These are phyloP conservation scores for Octopus sinensis DNA, from an alignment of 1,140 invertebrate genomes.

Conservation along the genomic window DNA sequence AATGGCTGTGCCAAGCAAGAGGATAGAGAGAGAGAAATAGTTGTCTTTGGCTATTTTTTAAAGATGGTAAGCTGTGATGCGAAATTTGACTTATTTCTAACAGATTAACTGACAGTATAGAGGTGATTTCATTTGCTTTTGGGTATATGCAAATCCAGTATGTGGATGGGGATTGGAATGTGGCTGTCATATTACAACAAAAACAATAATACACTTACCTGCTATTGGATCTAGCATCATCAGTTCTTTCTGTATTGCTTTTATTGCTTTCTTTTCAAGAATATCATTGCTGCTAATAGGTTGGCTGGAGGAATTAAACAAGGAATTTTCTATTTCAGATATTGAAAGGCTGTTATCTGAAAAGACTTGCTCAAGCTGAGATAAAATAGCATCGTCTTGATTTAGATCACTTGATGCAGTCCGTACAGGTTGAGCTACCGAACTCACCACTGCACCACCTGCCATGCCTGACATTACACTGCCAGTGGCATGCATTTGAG, in stretches of 20 bases:
- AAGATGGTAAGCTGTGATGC: too few relatives aligned
- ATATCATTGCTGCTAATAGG: constrained; percentile 45
- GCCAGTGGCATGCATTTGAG: constrained; percentile 9
- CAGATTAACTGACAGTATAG: too few relatives aligned
- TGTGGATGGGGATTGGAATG: too few relatives aligned
- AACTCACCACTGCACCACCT: constrained; percentile 10
- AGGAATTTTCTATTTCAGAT: constrained; percentile 19
- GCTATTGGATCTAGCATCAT: constrained; percentile 69
- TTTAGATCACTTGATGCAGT: constrained; percentile 14
- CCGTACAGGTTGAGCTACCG: not conserved
- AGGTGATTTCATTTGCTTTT: too few relatives aligned
- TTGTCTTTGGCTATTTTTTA: too few relatives aligned
- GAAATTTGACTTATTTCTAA: too few relatives aligned
- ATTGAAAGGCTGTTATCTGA: constrained; percentile 31
- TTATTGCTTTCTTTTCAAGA: constrained; percentile 80
- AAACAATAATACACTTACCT: not conserved
- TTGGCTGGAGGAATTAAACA: not conserved
- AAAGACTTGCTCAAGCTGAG: constrained; percentile 38
- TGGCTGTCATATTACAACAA: too few relatives aligned
- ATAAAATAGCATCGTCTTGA: constrained; percentile 29
- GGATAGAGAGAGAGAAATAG: too few relatives aligned
- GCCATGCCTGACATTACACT: not conserved
- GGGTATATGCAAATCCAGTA: too few relatives aligned
- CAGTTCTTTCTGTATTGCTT: constrained; percentile 82
- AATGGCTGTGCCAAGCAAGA: too few relatives aligned